Evolutionary conservation across 2,888 invertebrate genomes (phyloP), one percentile per base, ranked within the genome.

Genomic region (Eristalis intricaria): DNA sequence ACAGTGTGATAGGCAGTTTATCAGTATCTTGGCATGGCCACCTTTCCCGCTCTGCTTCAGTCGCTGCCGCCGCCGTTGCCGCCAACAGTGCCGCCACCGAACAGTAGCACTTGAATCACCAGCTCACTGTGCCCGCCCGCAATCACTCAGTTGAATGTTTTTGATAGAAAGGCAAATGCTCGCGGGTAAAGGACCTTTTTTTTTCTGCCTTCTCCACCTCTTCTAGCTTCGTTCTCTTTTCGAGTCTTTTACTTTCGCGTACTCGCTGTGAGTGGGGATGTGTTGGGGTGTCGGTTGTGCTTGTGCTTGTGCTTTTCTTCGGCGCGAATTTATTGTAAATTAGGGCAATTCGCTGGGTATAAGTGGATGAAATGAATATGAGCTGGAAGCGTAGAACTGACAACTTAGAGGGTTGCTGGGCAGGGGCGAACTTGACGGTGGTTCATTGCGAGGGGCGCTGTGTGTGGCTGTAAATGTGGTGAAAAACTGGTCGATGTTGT

Each of bases 91-190:
- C 26, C 26, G 26, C 26, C 26, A 26, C 4, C 32, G 4, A 64
- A n/a, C 63, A 50, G 50, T 19, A 19, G 26, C 43, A 40, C 63
- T 68, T 56, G 74, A 69, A 64, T 68, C 61, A 26, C n/a, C 38
- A 60, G 58, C 77, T 82, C 50, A 68, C 74, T 78, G 65, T 66
- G 63, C 73, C 73, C 65, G n/a, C 38, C 71, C 76, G 76, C 76
- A 87, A 87, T 87, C 87, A 87, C 84, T 87, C 87, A 87, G 87
- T 69, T 80, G 79, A 87, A 87, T 87, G 84, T 75, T 87, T 87
- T 84, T 80, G 84, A 87, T 84, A 87, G 84, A 87, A 87, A 80
- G 79, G 86, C 75, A 87, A 79, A 77, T 75, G 68, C 68, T 50
- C 50, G 86, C 78, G 86, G 86, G 74, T 83, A 79, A 87, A 83